Evolutionary conservation across 2,888 invertebrate genomes (phyloP), one percentile per base, ranked within the genome.

Genomic region (Cremastinae sp.): DNA sequence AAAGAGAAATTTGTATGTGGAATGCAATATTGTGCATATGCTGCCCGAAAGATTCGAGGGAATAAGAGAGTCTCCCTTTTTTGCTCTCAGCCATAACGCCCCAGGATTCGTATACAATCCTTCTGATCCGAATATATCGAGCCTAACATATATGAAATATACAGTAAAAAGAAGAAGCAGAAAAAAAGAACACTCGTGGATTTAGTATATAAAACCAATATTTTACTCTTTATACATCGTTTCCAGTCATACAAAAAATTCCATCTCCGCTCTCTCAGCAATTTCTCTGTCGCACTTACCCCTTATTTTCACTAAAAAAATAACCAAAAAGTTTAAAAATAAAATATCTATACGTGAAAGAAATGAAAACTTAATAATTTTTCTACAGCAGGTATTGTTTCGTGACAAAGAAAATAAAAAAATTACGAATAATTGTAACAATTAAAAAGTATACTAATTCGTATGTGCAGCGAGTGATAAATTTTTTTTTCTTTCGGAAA

Each of bases 21-120:
- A 20, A 54, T 41, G 75, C 71, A 68, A 71, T 75, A 68, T 66
- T 51, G 56, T 45, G 66, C 75, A 75, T 61, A 59, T 75, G 70
- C 47, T 49, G 38, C 59, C 36, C 16, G 1, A 49, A 61, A 41
- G 22, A 10, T 28, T 34, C 45, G 34, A 41, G 10, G 38, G 10
- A 61, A 28, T 28, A 28, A 5, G 28, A 28, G 43, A 51, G 28
- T 70, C 38, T 45, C 38, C 34, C n/a, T 43, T 38, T 69, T 61
- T 54, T 45, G 47, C 59, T 45, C 28, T 66, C 54, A 28, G 28
- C 47, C 18, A 22, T 34, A 20, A 10, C 43, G 49, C 61, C 34
- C 43, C 38, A 51, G 43, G 49, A 49, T 69, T 43, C 56, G 58
- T 68, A 61, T 20, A 22, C 65, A 51, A 41, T 41, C 41, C 20